Evolutionary conservation across 2,113 vertebrate genomes (phyloP), one percentile per base, ranked within the genome.

Genomic region (Salvelinus fontinalis): DNA sequence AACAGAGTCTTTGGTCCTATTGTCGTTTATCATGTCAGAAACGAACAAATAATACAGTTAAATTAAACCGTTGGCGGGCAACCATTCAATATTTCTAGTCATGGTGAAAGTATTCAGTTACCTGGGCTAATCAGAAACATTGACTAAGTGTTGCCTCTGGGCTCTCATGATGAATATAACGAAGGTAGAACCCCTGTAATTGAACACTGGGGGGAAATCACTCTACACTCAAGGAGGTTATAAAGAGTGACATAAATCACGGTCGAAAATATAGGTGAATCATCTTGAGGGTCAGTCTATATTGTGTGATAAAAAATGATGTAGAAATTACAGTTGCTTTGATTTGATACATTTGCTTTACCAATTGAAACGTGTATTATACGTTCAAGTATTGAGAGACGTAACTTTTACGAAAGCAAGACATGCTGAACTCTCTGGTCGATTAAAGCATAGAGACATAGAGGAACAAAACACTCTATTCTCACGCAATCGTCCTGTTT

Each of bases 381-480:
- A 57, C 13, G 20, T 57, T 1, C 13, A 57, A 20, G 54, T 57
- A 70, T 60, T 57, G 2, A 66, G 59, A 48, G 0, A 27, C 13
- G 11, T 44, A 20, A 57, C 34, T 54, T 79, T 75, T 73, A n/a
- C 13, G 77, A 81, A 78, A 31, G 14, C 51, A 29, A 81, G 75
- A 74, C 12, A 29, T 65, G 51, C 29, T 71, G 12, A 77, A 48
- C 22, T 51, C 4, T 70, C 44, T 14, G n/a, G 13, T 70, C 5
- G 22, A 70, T 26, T n/a, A 75, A 73, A 24, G 0, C 18, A n/a
- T n/a, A n/a, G n/a, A n/a, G n/a, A 54, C 16, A 54, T 54, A 11
- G 13, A 27, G 18, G 22, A 7, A 67, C 11, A 74, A 44, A 81
- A 59, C 64, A 12, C n/a, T 14, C 5, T 34, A 3, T 16, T 22